These are phyloP conservation scores for Calliphora vicina DNA, from an alignment of 1,140 invertebrate species.

Conservation along the genomic window DNA sequence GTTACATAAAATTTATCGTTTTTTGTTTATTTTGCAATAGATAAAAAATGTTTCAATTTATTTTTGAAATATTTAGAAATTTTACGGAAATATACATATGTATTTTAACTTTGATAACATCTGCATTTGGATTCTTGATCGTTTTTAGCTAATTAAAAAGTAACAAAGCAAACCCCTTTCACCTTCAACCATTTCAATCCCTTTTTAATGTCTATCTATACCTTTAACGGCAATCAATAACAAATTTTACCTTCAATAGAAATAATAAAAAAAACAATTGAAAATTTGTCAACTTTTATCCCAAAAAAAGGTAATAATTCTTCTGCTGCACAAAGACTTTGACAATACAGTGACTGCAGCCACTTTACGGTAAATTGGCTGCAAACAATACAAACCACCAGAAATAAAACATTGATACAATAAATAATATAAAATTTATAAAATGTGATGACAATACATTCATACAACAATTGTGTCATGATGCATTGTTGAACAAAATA, in stretches of 20 bases:
- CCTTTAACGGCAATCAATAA: background rate
- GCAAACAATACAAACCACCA: background rate
- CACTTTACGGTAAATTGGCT: conserved; percentile 5
- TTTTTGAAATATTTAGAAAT: background rate
- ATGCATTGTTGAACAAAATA: background rate
- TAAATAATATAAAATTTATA: background rate
- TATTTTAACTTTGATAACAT: background rate
- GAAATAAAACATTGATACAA: background rate
- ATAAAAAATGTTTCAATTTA: background rate
- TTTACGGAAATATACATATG: background rate
- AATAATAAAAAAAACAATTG: background rate
- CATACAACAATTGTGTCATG: background rate
- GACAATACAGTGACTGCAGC: background rate
- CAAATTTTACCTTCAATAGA: background rate
- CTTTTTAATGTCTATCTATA: background rate
- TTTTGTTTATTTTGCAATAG: too few relatives aligned
- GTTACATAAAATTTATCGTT: too few relatives aligned
- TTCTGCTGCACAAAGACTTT: background rate
- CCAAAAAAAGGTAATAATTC: background rate
- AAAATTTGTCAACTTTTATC: background rate
- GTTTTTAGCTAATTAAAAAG: background rate
- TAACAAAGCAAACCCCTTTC: background rate
- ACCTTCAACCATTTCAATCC: background rate
- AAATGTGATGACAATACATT: background rate
- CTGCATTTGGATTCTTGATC: background rate